These are phyloP conservation scores for Oxyura jamaicensis DNA, from an alignment of 2,113 vertebrate genomes.

Conservation along the genomic window DNA sequence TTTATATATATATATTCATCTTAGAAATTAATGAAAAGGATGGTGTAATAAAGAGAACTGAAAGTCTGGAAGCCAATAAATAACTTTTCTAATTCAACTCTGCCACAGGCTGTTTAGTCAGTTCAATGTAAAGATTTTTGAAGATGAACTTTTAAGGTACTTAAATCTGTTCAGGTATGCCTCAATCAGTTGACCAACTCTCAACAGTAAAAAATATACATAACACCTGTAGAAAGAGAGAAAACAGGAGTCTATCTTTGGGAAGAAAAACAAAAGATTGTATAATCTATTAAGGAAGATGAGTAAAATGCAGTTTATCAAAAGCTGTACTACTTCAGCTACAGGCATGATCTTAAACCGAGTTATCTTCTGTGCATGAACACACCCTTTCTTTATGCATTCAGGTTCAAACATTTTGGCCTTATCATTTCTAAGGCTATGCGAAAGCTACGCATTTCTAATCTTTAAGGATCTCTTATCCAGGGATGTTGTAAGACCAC, in stretches of 20 bases:
- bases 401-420: neutral
- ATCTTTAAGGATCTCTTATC: neutral
- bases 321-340: neutral
- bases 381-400: neutral
- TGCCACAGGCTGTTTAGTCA: neutral
- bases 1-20: neutral
- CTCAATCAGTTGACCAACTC: neutral
- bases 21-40: neutral
- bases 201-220: accelerated
- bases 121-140: neutral
- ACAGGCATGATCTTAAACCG: neutral
- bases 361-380: neutral
- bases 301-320: neutral
- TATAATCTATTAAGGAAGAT: neutral
- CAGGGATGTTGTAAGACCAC: neutral
- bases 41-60: neutral
- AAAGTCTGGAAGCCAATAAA: neutral
- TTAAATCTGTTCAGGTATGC: neutral
- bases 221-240: neutral
- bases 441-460: neutral
- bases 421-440: neutral
- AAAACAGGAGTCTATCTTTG: neutral
- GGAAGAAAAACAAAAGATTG: neutral
- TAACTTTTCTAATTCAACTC: neutral
- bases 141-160: neutral